Conservation (phyloP, 35 echinoderm and acorn worm genomes). For the Lytechinus variegatus region DNA sequence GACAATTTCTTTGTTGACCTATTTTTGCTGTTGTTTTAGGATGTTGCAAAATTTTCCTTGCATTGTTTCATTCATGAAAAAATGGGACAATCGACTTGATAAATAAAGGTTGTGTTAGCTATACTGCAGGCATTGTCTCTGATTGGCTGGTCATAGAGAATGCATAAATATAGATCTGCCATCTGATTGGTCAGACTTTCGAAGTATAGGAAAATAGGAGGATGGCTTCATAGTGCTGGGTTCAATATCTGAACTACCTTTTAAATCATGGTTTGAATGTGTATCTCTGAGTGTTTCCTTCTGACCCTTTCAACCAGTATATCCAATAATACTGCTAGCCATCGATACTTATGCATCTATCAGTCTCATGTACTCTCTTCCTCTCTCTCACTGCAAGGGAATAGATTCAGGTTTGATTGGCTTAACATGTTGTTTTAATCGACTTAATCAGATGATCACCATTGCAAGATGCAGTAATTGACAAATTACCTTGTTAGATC, state of each 20-base stretch:
- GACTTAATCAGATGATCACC: conserved; percentile 8
- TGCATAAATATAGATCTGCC: not conserved
- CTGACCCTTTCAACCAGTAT: too few relatives aligned
- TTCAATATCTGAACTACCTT: too few relatives aligned
- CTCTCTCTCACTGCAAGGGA: not conserved
- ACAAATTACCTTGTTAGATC: conserved; percentile 13
- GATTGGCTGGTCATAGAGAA: not conserved
- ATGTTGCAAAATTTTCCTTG: not conserved
- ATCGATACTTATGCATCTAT: not conserved
- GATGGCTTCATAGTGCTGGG: too few relatives aligned
- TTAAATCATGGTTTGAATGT: too few relatives aligned
- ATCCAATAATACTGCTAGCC: not conserved
- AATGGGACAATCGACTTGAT: not conserved
- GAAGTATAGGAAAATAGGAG: too few relatives aligned
- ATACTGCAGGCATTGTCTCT: not conserved
- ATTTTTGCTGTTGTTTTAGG: not conserved
- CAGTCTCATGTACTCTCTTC: not conserved
- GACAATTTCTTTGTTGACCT: too few relatives aligned
- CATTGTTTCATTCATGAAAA: not conserved
- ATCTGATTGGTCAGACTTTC: not conserved
- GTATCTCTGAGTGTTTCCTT: too few relatives aligned
- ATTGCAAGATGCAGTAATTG: not conserved
- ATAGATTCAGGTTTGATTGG: not conserved
- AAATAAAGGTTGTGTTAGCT: not conserved
- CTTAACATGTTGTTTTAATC: not conserved